Conservation (phyloP, 2,888 invertebrate genomes). For the Melanargia galathea region DNA sequence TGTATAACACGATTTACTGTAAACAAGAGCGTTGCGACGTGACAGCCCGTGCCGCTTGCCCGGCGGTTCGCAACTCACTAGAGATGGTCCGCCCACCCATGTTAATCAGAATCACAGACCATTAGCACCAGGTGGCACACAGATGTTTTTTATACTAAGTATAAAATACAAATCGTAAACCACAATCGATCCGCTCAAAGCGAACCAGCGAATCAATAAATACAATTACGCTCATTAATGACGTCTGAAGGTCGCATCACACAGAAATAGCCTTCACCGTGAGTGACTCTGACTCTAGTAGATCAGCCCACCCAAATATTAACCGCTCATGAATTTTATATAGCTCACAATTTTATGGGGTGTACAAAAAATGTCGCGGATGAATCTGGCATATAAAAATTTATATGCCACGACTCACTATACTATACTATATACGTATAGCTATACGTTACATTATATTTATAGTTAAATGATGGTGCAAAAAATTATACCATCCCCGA, state of each 20-base stretch:
- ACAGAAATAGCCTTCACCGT: conserved; percentile 37
- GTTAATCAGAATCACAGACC: background rate
- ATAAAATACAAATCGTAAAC: conserved; percentile 19
- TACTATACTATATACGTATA: too few species aligned
- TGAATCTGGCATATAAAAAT: conserved; percentile 14
- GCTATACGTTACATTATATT: background rate
- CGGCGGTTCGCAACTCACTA: too few species aligned
- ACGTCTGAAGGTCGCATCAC: conserved; percentile 45
- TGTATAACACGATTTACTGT: too few species aligned
- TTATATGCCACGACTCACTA: background rate
- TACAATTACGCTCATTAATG: conserved; percentile 49
- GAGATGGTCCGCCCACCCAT: background rate
- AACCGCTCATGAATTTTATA: conserved; percentile 34
- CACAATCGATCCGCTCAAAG: conserved; percentile 32
- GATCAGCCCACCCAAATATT: conserved; percentile 34
- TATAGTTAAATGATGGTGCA: background rate
- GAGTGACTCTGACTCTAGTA: conserved; percentile 29
- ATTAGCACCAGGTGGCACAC: conserved; percentile 13
- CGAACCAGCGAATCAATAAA: conserved; percentile 53
- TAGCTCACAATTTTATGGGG: conserved; percentile 17
- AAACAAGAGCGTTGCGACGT: too few species aligned
- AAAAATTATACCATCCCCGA: too few species aligned
- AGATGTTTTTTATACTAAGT: conserved; percentile 21
- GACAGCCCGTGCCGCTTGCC: too few species aligned
- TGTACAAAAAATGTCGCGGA: conserved; percentile 19